These are phyloP conservation scores for Adelognathus sp. DNA, from an alignment of 2,888 invertebrate species.

Conservation along the genomic window DNA sequence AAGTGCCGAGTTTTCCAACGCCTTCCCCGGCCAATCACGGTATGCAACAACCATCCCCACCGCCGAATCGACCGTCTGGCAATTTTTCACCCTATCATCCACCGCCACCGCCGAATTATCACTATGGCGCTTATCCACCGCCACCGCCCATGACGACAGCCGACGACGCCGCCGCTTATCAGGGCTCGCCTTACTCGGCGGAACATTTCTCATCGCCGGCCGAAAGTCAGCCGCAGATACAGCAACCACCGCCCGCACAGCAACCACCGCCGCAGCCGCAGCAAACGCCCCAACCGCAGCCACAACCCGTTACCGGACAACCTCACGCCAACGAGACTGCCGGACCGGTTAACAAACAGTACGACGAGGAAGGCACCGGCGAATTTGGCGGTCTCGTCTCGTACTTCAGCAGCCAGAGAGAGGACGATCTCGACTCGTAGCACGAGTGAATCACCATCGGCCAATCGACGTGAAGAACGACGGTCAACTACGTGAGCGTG, in stretches of 20 bases:
- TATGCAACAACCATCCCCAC: slow-evolving; percentile 78
- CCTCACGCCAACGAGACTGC: slow-evolving; percentile 57
- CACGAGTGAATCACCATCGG: slow-evolving; percentile 81
- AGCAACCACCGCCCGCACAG: slow-evolving; percentile 64
- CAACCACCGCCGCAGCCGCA: slow-evolving; percentile 55
- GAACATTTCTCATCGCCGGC: slow-evolving; percentile 67
- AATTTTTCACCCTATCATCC: slow-evolving; percentile 81
- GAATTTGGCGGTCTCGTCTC: slow-evolving; percentile 95
- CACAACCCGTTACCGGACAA: slow-evolving; percentile 55
- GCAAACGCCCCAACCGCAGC: slow-evolving; percentile 64
- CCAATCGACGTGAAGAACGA: slow-evolving; percentile 61
- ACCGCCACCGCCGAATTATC: slow-evolving; percentile 81
- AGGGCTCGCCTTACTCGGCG: slow-evolving; percentile 78
- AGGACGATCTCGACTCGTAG: slow-evolving; percentile 93
- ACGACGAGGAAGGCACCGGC: slow-evolving; percentile 84
- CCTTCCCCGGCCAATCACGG: slow-evolving; percentile 72
- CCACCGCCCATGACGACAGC: slow-evolving; percentile 79
- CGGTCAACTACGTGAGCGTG: neutral
- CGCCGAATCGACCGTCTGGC: slow-evolving; percentile 76
- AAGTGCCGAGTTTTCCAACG: slow-evolving; percentile 75
- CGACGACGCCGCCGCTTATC: slow-evolving; percentile 80
- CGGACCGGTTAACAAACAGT: slow-evolving; percentile 78
- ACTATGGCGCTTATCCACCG: slow-evolving; percentile 81
- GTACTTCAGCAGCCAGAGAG: slow-evolving; percentile 94
- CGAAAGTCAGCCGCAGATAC: slow-evolving; percentile 66